A percentile compares a stretch with the other conserved stretches of the same genome.
Conservation (phyloP, 2,113 vertebrate species). For the Chaetops frenatus region DNA sequence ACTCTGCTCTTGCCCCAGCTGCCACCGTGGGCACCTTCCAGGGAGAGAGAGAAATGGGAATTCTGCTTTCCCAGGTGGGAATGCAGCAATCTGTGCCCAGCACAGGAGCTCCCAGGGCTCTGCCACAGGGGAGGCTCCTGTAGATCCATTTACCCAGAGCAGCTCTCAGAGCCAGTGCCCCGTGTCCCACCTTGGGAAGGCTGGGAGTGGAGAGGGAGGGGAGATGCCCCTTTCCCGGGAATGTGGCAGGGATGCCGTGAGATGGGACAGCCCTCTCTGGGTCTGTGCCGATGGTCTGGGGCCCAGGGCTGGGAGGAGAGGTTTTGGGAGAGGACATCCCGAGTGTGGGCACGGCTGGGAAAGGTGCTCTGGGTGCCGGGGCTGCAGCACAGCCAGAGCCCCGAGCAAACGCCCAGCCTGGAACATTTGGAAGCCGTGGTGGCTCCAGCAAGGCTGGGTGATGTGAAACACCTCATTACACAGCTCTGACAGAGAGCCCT, state of each 20-base stretch:
- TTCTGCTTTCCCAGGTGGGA: not conserved
- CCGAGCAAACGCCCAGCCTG: not conserved
- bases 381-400: slow-evolving; percentile 6
- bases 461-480: slow-evolving; percentile 54
- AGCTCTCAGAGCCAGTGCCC: not conserved
- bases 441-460: slow-evolving; percentile 40
- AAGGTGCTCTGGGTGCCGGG: not conserved
- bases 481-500: slow-evolving; percentile 37
- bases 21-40: not conserved
- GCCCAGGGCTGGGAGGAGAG: fast-evolving
- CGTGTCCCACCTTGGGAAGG: fast-evolving
- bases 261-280: fast-evolving
- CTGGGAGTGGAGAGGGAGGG: fast-evolving
- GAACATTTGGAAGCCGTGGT: not conserved
- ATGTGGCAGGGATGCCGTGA: fast-evolving
- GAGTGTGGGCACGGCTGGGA: fast-evolving
- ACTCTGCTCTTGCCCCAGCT: not conserved
- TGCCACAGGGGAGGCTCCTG: fast-evolving
- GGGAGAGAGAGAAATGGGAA: not conserved
- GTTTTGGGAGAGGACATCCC: fast-evolving
- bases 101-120: not conserved
- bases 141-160: not conserved
- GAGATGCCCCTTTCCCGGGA: fast-evolving
- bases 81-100: not conserved
- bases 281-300: fast-evolving